A percentile compares a stretch with the other conserved stretches of the same genome.
Conservation (phyloP, 2,797 vertebrate genomes). For the Psittacula echo region DNA sequence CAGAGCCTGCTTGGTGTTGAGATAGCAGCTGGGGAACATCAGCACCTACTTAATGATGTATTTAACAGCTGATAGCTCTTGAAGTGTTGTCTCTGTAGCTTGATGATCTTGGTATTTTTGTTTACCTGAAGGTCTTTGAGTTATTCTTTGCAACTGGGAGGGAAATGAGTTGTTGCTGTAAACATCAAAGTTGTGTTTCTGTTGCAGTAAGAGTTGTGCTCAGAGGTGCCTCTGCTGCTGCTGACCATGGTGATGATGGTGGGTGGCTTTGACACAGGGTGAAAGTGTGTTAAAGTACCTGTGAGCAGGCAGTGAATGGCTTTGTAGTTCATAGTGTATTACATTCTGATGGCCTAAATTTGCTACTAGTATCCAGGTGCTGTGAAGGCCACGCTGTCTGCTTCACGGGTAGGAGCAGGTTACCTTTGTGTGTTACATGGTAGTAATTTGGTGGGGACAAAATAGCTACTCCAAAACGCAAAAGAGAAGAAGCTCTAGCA, state of each 20-base stretch:
- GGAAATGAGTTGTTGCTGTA: neutral
- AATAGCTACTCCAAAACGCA: neutral
- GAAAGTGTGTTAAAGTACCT: neutral
- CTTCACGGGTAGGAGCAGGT: neutral
- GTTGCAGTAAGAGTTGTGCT: neutral
- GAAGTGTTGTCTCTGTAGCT: neutral
- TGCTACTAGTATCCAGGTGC: neutral
- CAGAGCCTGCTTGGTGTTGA: neutral
- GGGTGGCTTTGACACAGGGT: neutral
- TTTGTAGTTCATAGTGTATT: neutral
- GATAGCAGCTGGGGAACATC: neutral
- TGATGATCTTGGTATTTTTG: neutral
- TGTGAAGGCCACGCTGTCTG: neutral
- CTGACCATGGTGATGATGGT: neutral
- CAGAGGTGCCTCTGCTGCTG: neutral
- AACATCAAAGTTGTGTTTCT: neutral
- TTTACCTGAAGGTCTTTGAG: neutral
- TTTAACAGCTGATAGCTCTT: neutral
- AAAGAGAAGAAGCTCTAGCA: neutral
- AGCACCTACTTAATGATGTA: neutral
- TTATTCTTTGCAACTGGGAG: neutral
- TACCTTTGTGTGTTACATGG: neutral
- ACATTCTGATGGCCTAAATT: neutral
- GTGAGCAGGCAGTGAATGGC: neutral
- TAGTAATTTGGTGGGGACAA: neutral